phyloP scores from a whole-genome alignment of 2,888 invertebrate genomes.

The Amphipoea lucens region DNA sequence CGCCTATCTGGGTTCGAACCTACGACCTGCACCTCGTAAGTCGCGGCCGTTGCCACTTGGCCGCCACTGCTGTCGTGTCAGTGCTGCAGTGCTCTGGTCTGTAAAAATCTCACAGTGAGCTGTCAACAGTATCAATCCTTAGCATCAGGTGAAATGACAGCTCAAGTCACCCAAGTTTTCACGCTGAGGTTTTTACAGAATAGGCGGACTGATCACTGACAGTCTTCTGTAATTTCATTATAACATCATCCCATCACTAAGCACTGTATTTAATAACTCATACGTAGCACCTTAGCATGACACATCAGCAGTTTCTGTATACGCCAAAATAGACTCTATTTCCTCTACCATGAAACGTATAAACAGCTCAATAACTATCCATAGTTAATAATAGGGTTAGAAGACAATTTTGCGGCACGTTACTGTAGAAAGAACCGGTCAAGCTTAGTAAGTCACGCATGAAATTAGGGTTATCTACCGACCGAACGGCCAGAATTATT shows the following conservation, averaged over 20 bases:
- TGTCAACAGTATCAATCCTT: no score
- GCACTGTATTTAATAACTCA: neutral
- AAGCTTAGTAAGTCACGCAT: conserved; percentile 60
- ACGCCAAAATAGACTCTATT: conserved; percentile 16
- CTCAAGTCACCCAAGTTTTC: no score
- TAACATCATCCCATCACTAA: neutral
- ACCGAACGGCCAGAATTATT: conserved; percentile 60
- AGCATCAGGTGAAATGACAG: no score
- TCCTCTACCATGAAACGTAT: neutral
- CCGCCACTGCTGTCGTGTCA: neutral
- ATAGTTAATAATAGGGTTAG: conserved; percentile 36
- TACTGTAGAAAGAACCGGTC: conserved; percentile 50
- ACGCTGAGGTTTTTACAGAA: no score
- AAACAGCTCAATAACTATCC: conserved; percentile 13
- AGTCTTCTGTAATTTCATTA: neutral
- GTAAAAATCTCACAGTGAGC: no score
- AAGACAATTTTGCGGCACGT: conserved; percentile 49
- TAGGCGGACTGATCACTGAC: neutral
- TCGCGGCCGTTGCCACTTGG: no score
- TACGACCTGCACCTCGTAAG: no score
- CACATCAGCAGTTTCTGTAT: neutral
- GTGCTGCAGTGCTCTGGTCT: no score
- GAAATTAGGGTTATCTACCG: conserved; percentile 66
- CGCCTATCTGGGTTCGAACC: no score
- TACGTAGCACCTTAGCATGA: neutral